These are phyloP conservation scores for Habroteleia sp. DNA, from an alignment of 2,888 invertebrate species.

Conservation along the genomic window DNA sequence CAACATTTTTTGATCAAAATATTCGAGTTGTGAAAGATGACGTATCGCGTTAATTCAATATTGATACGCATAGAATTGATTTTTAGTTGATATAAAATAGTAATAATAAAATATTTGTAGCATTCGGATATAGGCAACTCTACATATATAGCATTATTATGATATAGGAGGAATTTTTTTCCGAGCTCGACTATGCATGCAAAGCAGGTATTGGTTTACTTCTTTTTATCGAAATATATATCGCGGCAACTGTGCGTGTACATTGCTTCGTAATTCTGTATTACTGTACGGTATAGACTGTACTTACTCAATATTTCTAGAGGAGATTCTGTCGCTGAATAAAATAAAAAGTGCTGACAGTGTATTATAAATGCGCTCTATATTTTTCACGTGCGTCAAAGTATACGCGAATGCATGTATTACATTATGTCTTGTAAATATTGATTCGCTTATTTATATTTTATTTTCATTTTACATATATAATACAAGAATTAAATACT, in stretches of 20 bases:
- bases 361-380: constrained; percentile 39
- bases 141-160: no score
- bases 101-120: no score
- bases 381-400: constrained; percentile 20
- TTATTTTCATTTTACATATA: constrained; percentile 14
- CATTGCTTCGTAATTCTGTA: constrained; percentile 45
- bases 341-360: constrained; percentile 56
- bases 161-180: no score
- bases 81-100: no score
- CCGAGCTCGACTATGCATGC: no score
- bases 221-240: constrained; percentile 35
- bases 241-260: constrained; percentile 14
- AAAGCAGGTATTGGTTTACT: constrained; percentile 19
- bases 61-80: no score
- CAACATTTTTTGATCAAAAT: no score
- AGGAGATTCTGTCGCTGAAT: constrained; percentile 47
- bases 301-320: constrained; percentile 52
- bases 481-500: constrained; percentile 38
- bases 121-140: no score
- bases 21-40: no score
- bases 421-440: constrained; percentile 46
- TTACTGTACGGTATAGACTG: no score
- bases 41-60: no score
- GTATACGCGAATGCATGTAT: constrained; percentile 18
- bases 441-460: constrained; percentile 56